A percentile compares a stretch with the other conserved stretches of the same genome.
phyloP scores from a whole-genome alignment of 2,888 invertebrate species.

The Drosophila rubida region DNA sequence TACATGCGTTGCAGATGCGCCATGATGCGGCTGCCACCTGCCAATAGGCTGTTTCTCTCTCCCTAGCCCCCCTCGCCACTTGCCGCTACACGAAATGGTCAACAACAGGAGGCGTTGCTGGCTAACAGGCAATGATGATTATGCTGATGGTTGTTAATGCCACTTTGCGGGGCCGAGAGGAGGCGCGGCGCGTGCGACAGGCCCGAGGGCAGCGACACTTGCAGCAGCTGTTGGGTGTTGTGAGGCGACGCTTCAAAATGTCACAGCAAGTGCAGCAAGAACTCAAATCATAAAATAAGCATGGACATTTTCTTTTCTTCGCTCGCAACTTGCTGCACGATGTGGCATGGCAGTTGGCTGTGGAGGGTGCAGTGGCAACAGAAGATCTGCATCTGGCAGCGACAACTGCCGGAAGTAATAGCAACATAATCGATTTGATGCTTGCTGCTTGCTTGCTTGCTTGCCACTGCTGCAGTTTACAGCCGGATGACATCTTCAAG shows the following conservation, averaged over 20 bases:
- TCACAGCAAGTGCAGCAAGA: slow-evolving; percentile 19
- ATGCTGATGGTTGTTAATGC: slow-evolving; percentile 45
- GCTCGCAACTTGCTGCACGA: neutral
- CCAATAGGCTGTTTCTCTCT: slow-evolving; percentile 25
- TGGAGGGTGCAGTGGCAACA: neutral
- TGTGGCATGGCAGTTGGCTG: neutral
- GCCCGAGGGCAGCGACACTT: slow-evolving; percentile 11
- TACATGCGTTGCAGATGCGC: slow-evolving; percentile 49
- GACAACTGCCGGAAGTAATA: slow-evolving; percentile 78
- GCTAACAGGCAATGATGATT: slow-evolving; percentile 35
- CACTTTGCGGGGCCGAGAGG: slow-evolving; percentile 9
- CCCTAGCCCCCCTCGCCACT: neutral
- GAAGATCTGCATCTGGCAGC: slow-evolving; percentile 62
- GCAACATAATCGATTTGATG: slow-evolving; percentile 78
- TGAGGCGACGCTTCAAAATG: slow-evolving; percentile 7
- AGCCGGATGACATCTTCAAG: slow-evolving; percentile 40
- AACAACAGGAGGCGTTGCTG: slow-evolving; percentile 14
- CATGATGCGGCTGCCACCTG: slow-evolving; percentile 54
- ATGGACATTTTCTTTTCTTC: slow-evolving; percentile 36
- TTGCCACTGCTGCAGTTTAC: slow-evolving; percentile 63
- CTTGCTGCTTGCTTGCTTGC: slow-evolving; percentile 28
- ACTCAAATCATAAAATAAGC: slow-evolving; percentile 59
- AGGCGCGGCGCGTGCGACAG: too few species aligned
- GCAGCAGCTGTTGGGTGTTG: slow-evolving; percentile 6
- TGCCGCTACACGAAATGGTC: too few species aligned